phyloP scores from a whole-genome alignment of 1,140 invertebrate species.

The Cydia amplana region DNA sequence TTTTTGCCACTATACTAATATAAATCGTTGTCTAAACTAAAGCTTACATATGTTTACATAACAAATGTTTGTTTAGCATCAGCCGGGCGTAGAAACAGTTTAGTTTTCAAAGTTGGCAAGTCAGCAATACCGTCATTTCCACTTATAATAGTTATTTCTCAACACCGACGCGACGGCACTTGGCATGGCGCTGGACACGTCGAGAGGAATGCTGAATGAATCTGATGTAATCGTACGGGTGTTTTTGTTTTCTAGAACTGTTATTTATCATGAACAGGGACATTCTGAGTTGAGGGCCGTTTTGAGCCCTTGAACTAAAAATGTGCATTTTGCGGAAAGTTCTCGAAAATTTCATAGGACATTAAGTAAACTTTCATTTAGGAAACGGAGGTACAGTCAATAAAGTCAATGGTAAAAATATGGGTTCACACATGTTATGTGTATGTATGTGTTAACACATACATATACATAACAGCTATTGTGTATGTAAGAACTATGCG shows the following conservation, averaged over 20 bases:
- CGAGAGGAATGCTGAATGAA: slow-evolving; percentile 5
- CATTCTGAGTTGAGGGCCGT: neutral
- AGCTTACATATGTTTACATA: slow-evolving; percentile 8
- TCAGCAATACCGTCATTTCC: slow-evolving; percentile 23
- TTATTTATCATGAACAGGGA: neutral
- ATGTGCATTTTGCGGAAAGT: no score
- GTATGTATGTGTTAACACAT: no score
- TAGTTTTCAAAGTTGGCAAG: neutral
- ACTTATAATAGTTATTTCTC: slow-evolving; percentile 29
- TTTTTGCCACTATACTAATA: no score
- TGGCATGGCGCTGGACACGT: neutral
- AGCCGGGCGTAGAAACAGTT: neutral
- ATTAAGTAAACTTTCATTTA: no score
- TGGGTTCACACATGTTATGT: no score
- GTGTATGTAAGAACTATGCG: no score
- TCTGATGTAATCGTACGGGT: slow-evolving; percentile 3
- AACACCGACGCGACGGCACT: slow-evolving; percentile 14
- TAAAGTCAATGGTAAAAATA: no score
- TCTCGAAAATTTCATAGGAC: no score
- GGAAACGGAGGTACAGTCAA: no score
- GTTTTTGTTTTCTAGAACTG: neutral
- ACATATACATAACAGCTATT: no score
- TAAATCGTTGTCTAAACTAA: neutral
- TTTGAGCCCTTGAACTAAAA: no score
- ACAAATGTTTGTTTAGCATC: slow-evolving; percentile 12